Conservation (phyloP, 1,140 invertebrate genomes). For the Asbolus verrucosus region DNA sequence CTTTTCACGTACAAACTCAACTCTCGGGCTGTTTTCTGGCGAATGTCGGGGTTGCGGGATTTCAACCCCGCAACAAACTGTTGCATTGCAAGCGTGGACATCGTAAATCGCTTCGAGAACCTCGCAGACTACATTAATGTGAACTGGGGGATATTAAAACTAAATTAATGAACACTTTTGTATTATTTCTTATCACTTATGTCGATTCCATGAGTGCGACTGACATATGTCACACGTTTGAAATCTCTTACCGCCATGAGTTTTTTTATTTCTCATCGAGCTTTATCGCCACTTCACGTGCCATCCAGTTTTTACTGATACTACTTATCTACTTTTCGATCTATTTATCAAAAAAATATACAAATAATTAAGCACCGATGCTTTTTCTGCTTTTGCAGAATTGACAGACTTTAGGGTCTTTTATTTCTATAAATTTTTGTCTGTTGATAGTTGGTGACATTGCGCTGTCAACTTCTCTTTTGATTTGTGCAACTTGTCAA, state of each 20-base stretch:
- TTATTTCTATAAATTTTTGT: not conserved
- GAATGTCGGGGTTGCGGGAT: slow-evolving; percentile 86
- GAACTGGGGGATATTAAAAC: not conserved
- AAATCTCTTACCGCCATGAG: not conserved
- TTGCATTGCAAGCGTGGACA: slow-evolving; percentile 75
- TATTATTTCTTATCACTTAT: slow-evolving; percentile 8
- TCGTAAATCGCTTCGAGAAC: slow-evolving; percentile 57
- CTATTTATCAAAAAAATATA: no score
- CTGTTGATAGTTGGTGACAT: not conserved
- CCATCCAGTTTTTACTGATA: no score
- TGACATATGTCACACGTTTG: not conserved
- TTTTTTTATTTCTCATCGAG: no score
- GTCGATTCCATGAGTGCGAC: not conserved
- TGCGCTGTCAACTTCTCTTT: slow-evolving; percentile 5
- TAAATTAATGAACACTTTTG: not conserved
- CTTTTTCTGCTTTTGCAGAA: not conserved
- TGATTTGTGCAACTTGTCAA: slow-evolving; percentile 11
- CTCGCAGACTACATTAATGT: not conserved
- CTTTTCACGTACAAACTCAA: slow-evolving; percentile 92
- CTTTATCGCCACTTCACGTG: no score
- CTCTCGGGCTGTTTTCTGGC: slow-evolving; percentile 87
- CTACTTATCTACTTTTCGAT: no score
- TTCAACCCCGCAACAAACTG: slow-evolving; percentile 90
- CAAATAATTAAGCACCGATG: no score
- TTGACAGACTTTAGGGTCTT: not conserved